phyloP scores from a whole-genome alignment of 2,888 invertebrate genomes.

The Hyposoter didymator region DNA sequence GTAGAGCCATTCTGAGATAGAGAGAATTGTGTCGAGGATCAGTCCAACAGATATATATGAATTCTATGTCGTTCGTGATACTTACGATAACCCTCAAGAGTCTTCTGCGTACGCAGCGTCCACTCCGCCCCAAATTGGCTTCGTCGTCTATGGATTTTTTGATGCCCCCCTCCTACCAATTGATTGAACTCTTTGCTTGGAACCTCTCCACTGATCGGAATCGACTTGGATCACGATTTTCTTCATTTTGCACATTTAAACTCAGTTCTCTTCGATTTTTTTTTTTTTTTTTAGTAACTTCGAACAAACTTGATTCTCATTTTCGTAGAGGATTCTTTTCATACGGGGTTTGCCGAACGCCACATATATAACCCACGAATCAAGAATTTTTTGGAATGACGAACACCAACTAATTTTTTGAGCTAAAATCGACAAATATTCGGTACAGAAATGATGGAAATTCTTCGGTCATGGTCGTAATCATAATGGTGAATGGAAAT shows the following conservation, averaged over 20 bases:
- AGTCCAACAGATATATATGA: background rate
- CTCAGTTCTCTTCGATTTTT: background rate
- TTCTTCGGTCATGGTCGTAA: background rate
- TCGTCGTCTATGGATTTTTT: background rate
- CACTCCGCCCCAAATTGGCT: background rate
- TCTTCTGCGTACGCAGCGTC: background rate
- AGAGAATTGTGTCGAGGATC: slow-evolving; percentile 2
- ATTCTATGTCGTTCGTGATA: background rate
- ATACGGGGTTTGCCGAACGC: too few species aligned
- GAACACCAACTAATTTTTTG: background rate
- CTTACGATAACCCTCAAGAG: background rate
- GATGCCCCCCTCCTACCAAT: background rate
- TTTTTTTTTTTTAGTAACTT: background rate
- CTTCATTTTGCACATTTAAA: background rate
- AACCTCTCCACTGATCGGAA: background rate
- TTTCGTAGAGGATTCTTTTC: background rate
- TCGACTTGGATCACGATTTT: background rate
- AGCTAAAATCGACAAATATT: background rate
- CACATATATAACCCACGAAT: background rate
- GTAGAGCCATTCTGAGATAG: slow-evolving; percentile 1
- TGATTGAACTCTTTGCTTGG: background rate
- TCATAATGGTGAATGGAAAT: background rate
- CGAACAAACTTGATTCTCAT: background rate
- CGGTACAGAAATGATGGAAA: background rate
- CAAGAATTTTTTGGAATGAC: background rate